Evolutionary conservation across 2,113 vertebrate genomes (phyloP).

Genomic region (Ammospiza nelsoni): DNA sequence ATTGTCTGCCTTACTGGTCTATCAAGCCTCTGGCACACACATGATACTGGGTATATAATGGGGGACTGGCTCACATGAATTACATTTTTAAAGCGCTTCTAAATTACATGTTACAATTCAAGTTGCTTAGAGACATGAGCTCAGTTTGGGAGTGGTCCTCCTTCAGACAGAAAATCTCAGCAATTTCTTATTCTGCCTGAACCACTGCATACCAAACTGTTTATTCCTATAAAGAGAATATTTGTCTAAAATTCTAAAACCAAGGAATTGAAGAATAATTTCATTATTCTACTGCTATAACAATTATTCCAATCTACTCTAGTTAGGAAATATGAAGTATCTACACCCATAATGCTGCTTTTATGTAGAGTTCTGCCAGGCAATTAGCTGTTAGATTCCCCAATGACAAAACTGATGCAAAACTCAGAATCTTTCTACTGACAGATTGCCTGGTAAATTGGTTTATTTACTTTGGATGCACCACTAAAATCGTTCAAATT

Average conservation of each 20-base stretch:
- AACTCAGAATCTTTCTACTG: not conserved
- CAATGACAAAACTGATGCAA: not conserved
- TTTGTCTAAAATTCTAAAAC: not conserved
- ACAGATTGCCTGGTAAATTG: not conserved
- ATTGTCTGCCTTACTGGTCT: conserved; percentile 24
- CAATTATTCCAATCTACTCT: not conserved
- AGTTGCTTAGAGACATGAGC: not conserved
- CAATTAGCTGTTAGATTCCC: not conserved
- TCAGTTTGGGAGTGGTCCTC: not conserved
- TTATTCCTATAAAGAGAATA: not conserved
- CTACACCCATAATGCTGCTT: not conserved
- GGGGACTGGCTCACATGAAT: not conserved
- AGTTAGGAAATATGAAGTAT: not conserved
- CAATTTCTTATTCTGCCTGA: not conserved
- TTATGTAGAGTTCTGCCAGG: not conserved
- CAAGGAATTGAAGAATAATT: not conserved
- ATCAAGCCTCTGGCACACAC: not conserved
- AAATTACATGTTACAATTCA: not conserved
- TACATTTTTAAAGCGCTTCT: conserved; percentile 6
- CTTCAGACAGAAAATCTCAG: not conserved
- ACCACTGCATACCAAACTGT: not conserved
- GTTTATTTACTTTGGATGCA: not conserved
- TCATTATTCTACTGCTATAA: not conserved
- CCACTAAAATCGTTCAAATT: not conserved
- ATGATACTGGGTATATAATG: not conserved